Percentiles rank a stretch among this genome's conserved stretches.
phyloP scores from a whole-genome alignment of 2,888 invertebrate genomes.

The Lysandra coridon region DNA sequence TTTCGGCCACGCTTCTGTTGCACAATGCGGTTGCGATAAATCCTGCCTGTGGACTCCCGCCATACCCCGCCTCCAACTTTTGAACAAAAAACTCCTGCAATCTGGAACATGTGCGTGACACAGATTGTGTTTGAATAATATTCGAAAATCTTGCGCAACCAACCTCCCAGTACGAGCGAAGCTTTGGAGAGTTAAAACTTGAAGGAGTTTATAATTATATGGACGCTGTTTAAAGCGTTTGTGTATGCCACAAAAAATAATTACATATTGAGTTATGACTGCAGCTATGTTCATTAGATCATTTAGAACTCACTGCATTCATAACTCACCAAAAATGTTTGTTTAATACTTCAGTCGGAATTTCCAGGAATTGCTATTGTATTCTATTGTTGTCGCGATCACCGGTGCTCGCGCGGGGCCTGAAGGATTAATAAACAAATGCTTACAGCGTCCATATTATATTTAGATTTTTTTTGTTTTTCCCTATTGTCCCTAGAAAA shows the following conservation, averaged over 20 bases:
- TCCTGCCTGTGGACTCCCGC: not conserved
- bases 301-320: too few species aligned
- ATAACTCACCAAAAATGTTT: too few species aligned
- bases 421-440: too few species aligned
- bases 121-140: constrained; percentile 18
- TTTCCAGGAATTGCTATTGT: too few species aligned
- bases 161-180: not conserved
- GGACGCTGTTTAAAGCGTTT: too few species aligned
- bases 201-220: not conserved
- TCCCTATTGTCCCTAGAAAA: not conserved
- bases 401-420: too few species aligned
- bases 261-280: too few species aligned
- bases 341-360: too few species aligned
- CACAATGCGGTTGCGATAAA: constrained; percentile 1
- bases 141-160: constrained; percentile 14
- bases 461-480: not conserved
- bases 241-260: too few species aligned
- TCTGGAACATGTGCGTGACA: constrained; percentile 21
- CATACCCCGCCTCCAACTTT: not conserved
- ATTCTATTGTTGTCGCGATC: too few species aligned
- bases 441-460: not conserved
- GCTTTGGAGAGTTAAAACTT: not conserved
- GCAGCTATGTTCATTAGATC: too few species aligned
- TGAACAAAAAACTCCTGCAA: constrained; percentile 16
- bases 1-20: not conserved